phyloP scores from a whole-genome alignment of 2,888 invertebrate genomes.

The Dryobotodes eremita region DNA sequence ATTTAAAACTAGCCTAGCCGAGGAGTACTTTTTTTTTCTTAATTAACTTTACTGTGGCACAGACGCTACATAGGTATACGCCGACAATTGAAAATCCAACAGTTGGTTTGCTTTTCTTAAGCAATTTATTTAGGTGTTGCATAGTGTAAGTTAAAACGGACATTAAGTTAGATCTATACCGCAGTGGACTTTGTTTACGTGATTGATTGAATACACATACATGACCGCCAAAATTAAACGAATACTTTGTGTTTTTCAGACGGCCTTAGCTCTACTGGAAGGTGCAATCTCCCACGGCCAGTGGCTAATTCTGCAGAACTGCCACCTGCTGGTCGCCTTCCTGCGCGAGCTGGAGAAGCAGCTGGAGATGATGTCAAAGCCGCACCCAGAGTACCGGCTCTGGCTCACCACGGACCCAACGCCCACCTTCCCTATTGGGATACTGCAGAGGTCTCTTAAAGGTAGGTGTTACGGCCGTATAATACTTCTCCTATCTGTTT shows the following conservation, averaged over 20 bases:
- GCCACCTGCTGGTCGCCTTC: constrained; percentile 95
- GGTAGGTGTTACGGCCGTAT: constrained; percentile 77
- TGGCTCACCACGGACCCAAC: constrained; percentile 98
- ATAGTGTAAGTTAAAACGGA: background rate
- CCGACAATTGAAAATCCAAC: no score
- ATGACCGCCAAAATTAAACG: background rate
- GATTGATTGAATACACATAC: background rate
- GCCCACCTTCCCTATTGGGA: constrained; percentile 96
- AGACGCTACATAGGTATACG: no score
- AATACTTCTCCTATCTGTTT: background rate
- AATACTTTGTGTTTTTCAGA: constrained; percentile 81
- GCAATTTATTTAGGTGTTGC: no score
- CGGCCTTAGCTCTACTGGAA: constrained; percentile 93
- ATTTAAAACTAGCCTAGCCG: background rate
- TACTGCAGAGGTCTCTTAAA: constrained; percentile 96
- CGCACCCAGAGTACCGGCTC: constrained; percentile 97
- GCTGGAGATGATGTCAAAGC: constrained; percentile 94
- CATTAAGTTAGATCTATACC: background rate
- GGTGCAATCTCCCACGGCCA: constrained; percentile 94
- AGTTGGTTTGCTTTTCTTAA: no score
- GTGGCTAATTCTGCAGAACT: constrained; percentile 98
- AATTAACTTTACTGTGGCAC: no score
- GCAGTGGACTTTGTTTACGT: background rate
- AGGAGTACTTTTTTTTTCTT: background rate
- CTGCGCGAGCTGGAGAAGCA: constrained; percentile 95